These are phyloP conservation scores for Cossypha heuglini DNA, from an alignment of 2,797 vertebrate species.

Conservation along the genomic window DNA sequence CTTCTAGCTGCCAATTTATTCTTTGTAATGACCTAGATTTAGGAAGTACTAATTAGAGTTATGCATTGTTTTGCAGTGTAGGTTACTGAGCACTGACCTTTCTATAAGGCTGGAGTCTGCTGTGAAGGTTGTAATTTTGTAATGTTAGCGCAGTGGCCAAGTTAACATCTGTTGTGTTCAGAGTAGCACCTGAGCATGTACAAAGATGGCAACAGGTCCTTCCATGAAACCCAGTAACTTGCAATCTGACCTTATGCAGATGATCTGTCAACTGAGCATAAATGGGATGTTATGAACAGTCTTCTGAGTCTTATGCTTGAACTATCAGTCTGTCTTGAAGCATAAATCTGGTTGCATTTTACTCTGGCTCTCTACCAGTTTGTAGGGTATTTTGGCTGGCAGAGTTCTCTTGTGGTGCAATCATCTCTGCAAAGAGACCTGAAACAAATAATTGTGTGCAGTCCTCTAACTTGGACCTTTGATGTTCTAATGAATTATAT, in stretches of 20 bases:
- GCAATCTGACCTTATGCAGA: background rate
- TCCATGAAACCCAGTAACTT: background rate
- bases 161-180: background rate
- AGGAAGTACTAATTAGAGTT: background rate
- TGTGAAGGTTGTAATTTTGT: background rate
- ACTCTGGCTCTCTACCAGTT: background rate
- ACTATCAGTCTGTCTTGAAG: background rate
- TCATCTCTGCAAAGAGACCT: background rate
- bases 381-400: background rate
- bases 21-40: background rate
- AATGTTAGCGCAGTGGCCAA: background rate
- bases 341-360: background rate
- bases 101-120: background rate
- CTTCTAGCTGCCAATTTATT: background rate
- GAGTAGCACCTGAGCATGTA: background rate
- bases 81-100: background rate
- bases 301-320: background rate
- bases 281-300: background rate
- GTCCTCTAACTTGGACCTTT: background rate
- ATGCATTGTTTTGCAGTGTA: background rate
- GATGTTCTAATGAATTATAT: constrained; percentile 37
- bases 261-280: background rate
- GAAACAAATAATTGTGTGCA: background rate
- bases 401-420: background rate
- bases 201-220: background rate